Evolutionary conservation across 2,113 vertebrate genomes (phyloP), one percentile per base, ranked within the genome.

Genomic region (Dunckerocampus dactyliophorus): DNA sequence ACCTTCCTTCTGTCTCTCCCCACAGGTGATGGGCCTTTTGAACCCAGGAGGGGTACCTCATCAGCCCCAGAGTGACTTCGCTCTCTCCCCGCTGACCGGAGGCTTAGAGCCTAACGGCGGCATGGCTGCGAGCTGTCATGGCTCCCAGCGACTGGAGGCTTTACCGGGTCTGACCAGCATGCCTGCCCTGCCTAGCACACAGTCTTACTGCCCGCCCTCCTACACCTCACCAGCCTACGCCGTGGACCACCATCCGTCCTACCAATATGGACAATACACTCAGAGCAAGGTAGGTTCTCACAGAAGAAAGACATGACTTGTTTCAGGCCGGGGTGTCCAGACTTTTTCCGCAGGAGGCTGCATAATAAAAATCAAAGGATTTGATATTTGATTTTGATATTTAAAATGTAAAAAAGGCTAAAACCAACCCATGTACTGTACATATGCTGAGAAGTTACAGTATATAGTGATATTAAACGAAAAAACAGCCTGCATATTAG

Each of bases 261-360:
- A 99, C 89, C 97, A 99, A 71, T 99, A 99, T 0, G 92, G 95
- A 72, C 97, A 99, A 68, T 99, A 99, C 1, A 93, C 96, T 78
- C 97, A 99, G 90, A 99, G 95, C 95, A 93, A 97, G 96, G 95
- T 89, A 75, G 0, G 49, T 22, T n/a, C 5, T 14, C 39, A 43
- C 39, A 43, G 39, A 43, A 3, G 6, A 34, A 34, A 34, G 31
- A 34, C 31, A 34, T 34, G 31, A 34, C 24, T n/a, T 28, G 24
- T 28, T 28, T 28, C 24, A 28, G 24, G 24, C 24, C 2, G 2
- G 24, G 24, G 24, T 28, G 31, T 5, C 31, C 4, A 34, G 6
- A 34, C 31, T 7, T 34, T 34, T 34, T 34, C 31, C 31, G 6
- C 31, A 7, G 31, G 6, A 5, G 7, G 31, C 31, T 8, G 31